Evolutionary conservation across 2,113 vertebrate genomes (phyloP).

Genomic region (Abramis brama): DNA sequence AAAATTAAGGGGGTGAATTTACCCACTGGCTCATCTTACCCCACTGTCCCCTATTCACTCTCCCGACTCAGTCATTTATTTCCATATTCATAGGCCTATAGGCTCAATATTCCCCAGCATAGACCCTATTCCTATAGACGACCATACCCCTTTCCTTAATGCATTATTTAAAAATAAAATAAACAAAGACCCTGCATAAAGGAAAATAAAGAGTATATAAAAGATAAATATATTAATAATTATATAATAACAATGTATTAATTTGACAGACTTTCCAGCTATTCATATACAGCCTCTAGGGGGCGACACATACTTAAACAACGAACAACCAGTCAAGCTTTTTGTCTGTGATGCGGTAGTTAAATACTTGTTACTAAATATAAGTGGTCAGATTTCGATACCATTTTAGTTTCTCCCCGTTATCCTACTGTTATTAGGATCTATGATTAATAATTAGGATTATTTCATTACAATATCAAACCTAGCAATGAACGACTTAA

Average conservation of each 20-base stretch:
- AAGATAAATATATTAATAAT: neutral
- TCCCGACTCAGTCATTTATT: neutral
- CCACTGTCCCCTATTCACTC: too few relatives aligned
- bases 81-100: neutral
- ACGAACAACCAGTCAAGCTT: neutral
- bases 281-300: slow-evolving; percentile 21
- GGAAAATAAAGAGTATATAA: slow-evolving; percentile 59
- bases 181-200: slow-evolving; percentile 53
- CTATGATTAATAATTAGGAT: neutral
- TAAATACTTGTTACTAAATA: neutral
- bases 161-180: slow-evolving; percentile 48
- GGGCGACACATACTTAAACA: slow-evolving; percentile 29
- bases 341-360: neutral
- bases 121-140: neutral
- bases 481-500: neutral
- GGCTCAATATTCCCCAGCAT: neutral
- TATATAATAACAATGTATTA: neutral
- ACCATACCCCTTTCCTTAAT: slow-evolving; percentile 12
- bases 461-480: neutral
- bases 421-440: neutral
- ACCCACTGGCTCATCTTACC: too few relatives aligned
- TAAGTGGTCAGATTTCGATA: neutral
- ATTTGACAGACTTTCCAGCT: neutral
- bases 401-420: neutral
- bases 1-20: too few relatives aligned